A percentile compares a stretch with the other conserved stretches of the same genome.
Evolutionary conservation across 2,888 invertebrate genomes (phyloP).

Genomic region (Sarcophaga variegata): DNA sequence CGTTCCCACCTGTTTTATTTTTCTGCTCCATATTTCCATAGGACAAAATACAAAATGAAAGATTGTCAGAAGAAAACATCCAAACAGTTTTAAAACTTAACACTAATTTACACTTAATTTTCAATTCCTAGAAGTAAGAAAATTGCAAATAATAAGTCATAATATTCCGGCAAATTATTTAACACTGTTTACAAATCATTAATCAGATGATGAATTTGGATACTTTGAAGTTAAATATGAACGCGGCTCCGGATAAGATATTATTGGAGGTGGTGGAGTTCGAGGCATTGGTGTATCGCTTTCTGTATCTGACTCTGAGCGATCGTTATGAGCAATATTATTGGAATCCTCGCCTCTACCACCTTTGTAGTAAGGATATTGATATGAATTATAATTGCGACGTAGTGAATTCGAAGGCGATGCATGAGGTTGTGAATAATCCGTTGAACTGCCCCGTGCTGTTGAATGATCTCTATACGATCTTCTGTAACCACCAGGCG

Average conservation of each 20-base stretch:
- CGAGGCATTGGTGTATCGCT: background rate
- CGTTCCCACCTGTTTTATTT: too few species aligned
- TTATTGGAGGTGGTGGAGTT: conserved; percentile 53
- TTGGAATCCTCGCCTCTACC: conserved; percentile 7
- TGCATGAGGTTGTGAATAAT: background rate
- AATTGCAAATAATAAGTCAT: background rate
- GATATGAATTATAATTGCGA: background rate
- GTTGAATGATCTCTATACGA: conserved; percentile 16
- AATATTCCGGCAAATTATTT: background rate
- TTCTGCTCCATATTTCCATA: too few species aligned
- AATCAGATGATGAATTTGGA: background rate
- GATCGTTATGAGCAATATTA: background rate
- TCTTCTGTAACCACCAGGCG: conserved; percentile 11
- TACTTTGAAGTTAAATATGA: conserved; percentile 21
- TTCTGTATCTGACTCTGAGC: background rate
- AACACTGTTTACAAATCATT: background rate
- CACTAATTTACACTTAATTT: too few species aligned
- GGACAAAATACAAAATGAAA: too few species aligned
- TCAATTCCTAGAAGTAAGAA: too few species aligned
- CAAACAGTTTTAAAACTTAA: too few species aligned
- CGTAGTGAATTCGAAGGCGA: background rate
- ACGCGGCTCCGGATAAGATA: conserved; percentile 49
- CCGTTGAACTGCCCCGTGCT: background rate
- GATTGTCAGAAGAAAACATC: too few species aligned
- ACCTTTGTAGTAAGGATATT: conserved; percentile 23